These are phyloP conservation scores for Hippocampus mohnikei DNA, from an alignment of 2,113 vertebrate genomes.

Conservation along the genomic window DNA sequence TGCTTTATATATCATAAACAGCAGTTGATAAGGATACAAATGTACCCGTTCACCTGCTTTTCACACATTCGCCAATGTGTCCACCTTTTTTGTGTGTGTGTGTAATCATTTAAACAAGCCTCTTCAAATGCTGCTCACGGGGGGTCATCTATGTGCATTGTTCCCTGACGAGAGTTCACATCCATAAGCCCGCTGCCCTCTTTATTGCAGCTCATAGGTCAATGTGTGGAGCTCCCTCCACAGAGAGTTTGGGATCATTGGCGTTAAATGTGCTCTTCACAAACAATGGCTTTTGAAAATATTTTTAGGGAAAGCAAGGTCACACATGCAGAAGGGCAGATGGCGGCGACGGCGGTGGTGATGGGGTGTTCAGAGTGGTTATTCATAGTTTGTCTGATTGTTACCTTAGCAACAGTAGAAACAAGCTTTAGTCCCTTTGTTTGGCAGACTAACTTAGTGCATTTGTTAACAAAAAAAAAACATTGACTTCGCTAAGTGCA, in stretches of 20 bases:
- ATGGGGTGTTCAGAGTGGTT: constrained; percentile 27
- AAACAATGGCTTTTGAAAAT: constrained; percentile 37
- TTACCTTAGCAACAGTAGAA: constrained; percentile 24
- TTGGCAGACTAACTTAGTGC: not conserved
- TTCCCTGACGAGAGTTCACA: constrained; percentile 23
- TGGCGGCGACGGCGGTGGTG: not conserved
- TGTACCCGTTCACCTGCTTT: not conserved
- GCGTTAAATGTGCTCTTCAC: constrained; percentile 20
- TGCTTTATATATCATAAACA: too few relatives aligned
- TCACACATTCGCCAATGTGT: not conserved
- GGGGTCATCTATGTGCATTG: constrained; percentile 9
- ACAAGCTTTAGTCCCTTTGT: not conserved
- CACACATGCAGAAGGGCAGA: constrained; percentile 26
- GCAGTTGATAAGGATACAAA: not conserved
- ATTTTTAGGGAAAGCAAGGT: constrained; percentile 32
- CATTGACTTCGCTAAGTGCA: not conserved
- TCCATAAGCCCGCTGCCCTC: constrained; percentile 31
- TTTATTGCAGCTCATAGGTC: not conserved
- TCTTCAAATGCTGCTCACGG: constrained; percentile 16
- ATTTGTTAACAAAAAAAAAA: not conserved
- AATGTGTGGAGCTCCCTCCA: constrained; percentile 4
- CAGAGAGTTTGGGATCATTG: constrained; percentile 22
- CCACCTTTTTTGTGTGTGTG: constrained; percentile 11
- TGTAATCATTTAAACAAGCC: constrained; percentile 14
- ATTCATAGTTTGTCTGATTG: constrained; percentile 15